These are phyloP conservation scores for Spodoptera exigua DNA, from an alignment of 2,888 invertebrate genomes.

Conservation along the genomic window DNA sequence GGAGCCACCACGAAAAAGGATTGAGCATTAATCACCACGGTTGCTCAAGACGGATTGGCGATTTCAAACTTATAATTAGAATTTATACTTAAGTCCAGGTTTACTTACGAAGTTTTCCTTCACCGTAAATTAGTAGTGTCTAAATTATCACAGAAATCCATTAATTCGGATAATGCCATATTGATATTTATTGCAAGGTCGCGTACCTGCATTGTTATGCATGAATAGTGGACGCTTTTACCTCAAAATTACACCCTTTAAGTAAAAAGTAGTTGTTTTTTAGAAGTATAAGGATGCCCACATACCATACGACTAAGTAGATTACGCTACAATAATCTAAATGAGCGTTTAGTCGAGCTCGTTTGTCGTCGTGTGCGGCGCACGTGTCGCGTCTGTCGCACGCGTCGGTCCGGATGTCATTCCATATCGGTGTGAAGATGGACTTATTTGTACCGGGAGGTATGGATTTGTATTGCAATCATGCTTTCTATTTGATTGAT, in stretches of 20 bases:
- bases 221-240: neutral
- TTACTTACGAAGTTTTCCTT: too few relatives aligned
- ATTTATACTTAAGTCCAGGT: too few relatives aligned
- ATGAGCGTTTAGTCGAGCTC: slow-evolving; percentile 77
- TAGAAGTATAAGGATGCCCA: slow-evolving; percentile 58
- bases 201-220: too few relatives aligned
- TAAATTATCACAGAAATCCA: too few relatives aligned
- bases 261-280: slow-evolving; percentile 3
- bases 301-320: slow-evolving; percentile 74
- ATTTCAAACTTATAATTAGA: too few relatives aligned
- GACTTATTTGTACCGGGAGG: slow-evolving; percentile 55
- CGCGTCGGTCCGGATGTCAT: slow-evolving; percentile 70
- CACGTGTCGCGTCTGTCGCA: slow-evolving; percentile 71
- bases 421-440: slow-evolving; percentile 61
- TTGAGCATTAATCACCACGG: too few relatives aligned
- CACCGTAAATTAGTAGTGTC: too few relatives aligned
- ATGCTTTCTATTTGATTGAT: slow-evolving; percentile 16
- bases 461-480: slow-evolving; percentile 41
- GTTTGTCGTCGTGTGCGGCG: slow-evolving; percentile 80
- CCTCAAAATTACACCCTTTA: neutral
- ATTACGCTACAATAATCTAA: slow-evolving; percentile 79
- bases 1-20: too few relatives aligned
- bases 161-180: too few relatives aligned
- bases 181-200: too few relatives aligned
- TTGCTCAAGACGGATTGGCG: too few relatives aligned